Evolutionary conservation across 2,113 vertebrate genomes (phyloP).

Genomic region (Cettia cetti): DNA sequence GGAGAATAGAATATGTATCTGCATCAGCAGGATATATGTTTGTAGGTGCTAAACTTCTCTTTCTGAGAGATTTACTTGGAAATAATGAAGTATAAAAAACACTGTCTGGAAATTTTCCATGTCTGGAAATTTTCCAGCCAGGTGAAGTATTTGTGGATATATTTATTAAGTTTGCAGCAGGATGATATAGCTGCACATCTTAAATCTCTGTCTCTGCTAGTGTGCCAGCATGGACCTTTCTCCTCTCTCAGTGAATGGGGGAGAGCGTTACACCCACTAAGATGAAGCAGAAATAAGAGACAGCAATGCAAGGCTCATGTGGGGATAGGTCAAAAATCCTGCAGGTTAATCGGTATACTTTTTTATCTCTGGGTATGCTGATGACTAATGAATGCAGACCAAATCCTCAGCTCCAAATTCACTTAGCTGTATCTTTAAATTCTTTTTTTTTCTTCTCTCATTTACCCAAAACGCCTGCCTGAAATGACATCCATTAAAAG

Average conservation of each 20-base stretch:
- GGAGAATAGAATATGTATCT: not conserved
- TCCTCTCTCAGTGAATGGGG: not conserved
- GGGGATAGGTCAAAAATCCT: not conserved
- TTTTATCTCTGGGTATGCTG: not conserved
- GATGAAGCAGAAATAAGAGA: not conserved
- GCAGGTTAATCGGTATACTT: not conserved
- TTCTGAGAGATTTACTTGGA: not conserved
- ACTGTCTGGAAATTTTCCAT: not conserved
- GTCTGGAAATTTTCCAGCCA: not conserved
- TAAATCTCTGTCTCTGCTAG: not conserved
- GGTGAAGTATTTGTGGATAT: not conserved
- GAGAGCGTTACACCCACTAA: not conserved
- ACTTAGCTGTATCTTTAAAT: not conserved
- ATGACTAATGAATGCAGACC: not conserved
- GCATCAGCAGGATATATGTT: not conserved
- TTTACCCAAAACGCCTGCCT: constrained; percentile 9
- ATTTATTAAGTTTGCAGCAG: not conserved
- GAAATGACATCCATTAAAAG: not conserved
- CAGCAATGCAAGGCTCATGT: not conserved
- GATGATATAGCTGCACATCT: not conserved
- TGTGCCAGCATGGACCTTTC: not conserved
- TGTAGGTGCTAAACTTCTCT: not conserved
- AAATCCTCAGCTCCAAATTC: not conserved
- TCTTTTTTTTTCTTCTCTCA: not conserved
- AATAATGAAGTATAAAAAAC: not conserved